Base-by-base conservation (phyloP, 2,888 invertebrate species). In the Blastobasis adustella region DNA sequence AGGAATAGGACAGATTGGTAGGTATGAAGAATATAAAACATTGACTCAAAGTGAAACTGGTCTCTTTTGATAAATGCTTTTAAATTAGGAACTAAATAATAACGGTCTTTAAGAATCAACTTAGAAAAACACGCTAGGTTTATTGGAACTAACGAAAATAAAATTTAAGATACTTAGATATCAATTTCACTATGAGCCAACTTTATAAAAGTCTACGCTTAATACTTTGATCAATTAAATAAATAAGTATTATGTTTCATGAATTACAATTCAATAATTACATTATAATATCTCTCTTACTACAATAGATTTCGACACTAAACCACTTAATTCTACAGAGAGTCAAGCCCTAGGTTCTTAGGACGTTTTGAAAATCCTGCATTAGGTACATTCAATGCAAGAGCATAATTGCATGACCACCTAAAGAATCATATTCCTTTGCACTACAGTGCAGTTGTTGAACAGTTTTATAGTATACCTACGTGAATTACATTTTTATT, bases 131-230 rank as follows among this genome's bases (percentile, higher is more conserved):
- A 23, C 23, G 23, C 23, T 23, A 23, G 3, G 23, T 23, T 23
- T 23, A 23, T 23, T 23, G 23, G 23, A 23, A 23, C 23, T 1
- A 23, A 23, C 23, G 23, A 23, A 23, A 23, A 23, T 23, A 23
- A 23, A 23, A 23, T 23, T 23, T 45, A n/a, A 44, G 1, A 41
- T 7, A 41, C 41, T 41, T 41, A 60, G 7, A 8, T 41, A 63
- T 67, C 61, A 54, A 64, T 69, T 66, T 58, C 73, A 76, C 44
- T 50, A 56, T 55, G 58, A 61, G 45, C 52, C 70, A 67, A 67
- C 53, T 69, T 73, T 79, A 80, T 74, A 79, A 81, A 80, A 82
- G 55, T 76, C 79, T 79, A 79, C 73, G 65, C 50, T 45, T 62
- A 70, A 69, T 74, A 76, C 63, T 69, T 73, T 74, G 69, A 72